Conservation (phyloP, 1,140 invertebrate genomes). For the Arctopsyche grandis region DNA sequence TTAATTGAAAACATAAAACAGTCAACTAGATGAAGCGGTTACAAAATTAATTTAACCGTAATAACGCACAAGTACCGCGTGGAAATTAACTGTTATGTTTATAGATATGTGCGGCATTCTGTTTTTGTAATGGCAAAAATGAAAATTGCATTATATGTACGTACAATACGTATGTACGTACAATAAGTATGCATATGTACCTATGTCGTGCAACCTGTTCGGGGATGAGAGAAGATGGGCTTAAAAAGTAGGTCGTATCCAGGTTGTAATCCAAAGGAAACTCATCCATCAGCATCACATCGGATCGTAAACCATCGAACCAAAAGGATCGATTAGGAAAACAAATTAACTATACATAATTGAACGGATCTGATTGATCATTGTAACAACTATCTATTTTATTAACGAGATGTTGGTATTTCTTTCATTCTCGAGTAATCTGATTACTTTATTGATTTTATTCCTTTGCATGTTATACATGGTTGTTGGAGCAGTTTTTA, state of each 20-base stretch:
- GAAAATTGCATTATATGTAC: not conserved
- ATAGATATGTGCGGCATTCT: not conserved
- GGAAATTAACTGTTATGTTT: not conserved
- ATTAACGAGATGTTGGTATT: no score
- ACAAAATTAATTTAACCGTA: not conserved
- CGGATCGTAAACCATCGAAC: not conserved
- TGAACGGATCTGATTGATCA: not conserved
- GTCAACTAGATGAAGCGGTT: not conserved
- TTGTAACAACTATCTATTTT: not conserved
- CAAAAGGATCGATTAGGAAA: not conserved
- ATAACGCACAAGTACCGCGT: not conserved
- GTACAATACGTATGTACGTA: not conserved
- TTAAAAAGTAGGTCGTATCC: not conserved
- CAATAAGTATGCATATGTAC: not conserved
- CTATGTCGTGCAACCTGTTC: not conserved
- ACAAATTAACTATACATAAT: slow-evolving; percentile 6
- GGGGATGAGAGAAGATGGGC: not conserved
- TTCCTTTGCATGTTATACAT: no score
- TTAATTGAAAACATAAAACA: no score
- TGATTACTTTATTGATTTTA: no score
- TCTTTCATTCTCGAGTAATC: no score
- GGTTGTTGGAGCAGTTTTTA: no score
- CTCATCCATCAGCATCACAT: slow-evolving; percentile 9
- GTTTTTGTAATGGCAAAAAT: no score
- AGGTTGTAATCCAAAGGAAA: not conserved